Evolutionary conservation across 2,113 vertebrate species (phyloP).

Genomic region (Asarcornis scutulata): DNA sequence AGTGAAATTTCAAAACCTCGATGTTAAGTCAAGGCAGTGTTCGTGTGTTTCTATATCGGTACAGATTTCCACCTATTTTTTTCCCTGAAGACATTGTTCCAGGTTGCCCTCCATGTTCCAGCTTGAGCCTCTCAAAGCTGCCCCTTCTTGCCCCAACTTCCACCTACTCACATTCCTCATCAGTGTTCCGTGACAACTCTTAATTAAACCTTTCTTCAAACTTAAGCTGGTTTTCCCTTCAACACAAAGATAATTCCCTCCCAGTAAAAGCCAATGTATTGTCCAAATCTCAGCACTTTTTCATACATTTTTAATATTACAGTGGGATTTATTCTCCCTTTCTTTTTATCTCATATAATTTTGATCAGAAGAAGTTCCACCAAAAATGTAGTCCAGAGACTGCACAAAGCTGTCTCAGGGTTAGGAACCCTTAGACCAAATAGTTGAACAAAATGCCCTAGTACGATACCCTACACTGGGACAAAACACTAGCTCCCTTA

Average conservation of each 20-base stretch:
- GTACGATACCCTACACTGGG: background rate
- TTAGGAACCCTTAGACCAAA: background rate
- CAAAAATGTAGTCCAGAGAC: background rate
- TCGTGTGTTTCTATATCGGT: rapidly evolving
- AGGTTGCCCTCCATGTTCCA: background rate
- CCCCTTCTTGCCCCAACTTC: background rate
- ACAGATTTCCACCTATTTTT: background rate
- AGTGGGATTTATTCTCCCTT: background rate
- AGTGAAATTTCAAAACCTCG: background rate
- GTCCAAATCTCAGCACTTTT: background rate
- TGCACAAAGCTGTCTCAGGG: background rate
- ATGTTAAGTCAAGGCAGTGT: rapidly evolving
- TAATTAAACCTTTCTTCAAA: background rate
- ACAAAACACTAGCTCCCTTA: background rate
- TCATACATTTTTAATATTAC: background rate
- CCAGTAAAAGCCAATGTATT: background rate
- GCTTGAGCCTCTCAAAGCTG: background rate
- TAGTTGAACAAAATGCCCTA: background rate
- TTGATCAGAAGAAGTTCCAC: background rate
- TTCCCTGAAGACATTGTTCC: background rate
- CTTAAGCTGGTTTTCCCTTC: background rate
- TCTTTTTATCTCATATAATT: background rate
- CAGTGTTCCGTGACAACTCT: background rate
- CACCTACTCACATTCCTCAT: background rate
- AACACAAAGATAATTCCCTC: background rate